These are phyloP conservation scores for Drosophila stalkeri DNA, from an alignment of 2,888 invertebrate species.

Conservation along the genomic window DNA sequence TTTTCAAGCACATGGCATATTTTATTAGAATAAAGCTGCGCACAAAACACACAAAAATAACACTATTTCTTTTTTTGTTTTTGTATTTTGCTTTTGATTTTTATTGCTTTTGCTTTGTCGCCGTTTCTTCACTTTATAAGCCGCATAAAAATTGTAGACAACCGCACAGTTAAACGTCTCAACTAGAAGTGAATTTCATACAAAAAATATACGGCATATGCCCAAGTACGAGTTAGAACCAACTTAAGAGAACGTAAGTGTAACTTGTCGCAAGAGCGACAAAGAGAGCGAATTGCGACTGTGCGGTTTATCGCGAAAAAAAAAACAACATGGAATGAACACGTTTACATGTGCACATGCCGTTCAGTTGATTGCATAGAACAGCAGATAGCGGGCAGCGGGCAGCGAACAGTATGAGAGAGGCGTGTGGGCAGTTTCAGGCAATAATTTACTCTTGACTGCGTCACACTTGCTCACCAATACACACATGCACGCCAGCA, in stretches of 20 bases:
- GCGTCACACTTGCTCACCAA: conserved; percentile 40
- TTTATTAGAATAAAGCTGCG: conserved; percentile 50
- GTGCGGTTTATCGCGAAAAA: conserved; percentile 13
- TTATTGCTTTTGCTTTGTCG: conserved; percentile 25
- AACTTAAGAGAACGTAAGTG: conserved; percentile 25
- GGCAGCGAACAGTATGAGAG: conserved; percentile 6
- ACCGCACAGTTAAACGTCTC: conserved; percentile 82
- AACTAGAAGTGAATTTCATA: conserved; percentile 79
- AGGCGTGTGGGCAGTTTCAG: conserved; percentile 58
- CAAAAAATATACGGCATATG: conserved; percentile 30
- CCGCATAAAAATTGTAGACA: conserved; percentile 57
- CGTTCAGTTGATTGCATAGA: neutral
- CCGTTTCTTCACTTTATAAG: conserved; percentile 46
- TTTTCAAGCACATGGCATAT: conserved; percentile 67
- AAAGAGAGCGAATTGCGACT: conserved; percentile 16
- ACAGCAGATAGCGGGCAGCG: neutral
- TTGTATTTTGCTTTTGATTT: conserved; percentile 33
- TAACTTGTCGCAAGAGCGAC: conserved; percentile 14
- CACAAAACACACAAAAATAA: conserved; percentile 48
- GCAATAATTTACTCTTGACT: conserved; percentile 21
- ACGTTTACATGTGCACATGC: conserved; percentile 33
- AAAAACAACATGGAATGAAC: conserved; percentile 24
- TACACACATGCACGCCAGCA: conserved; percentile 28
- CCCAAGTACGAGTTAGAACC: conserved; percentile 72
- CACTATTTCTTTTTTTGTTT: conserved; percentile 42